These are phyloP conservation scores for Lordiphosa collinella DNA, from an alignment of 1,140 invertebrate species.

Conservation along the genomic window DNA sequence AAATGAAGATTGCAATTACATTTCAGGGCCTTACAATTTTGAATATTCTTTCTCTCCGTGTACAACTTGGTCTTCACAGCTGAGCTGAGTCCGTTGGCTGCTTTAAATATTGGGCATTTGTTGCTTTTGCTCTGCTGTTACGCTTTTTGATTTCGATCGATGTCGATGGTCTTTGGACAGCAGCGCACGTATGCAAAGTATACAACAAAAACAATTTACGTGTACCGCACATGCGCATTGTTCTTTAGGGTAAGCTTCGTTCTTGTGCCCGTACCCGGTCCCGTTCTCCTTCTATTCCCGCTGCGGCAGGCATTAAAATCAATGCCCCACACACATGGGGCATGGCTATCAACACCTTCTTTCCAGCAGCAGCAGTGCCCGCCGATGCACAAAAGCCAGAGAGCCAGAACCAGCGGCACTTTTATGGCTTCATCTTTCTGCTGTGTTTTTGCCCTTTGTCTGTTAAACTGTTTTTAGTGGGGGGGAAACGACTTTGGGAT, in stretches of 20 bases:
- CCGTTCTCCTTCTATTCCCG: not conserved
- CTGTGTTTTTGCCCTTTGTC: conserved; percentile 1
- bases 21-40: no score
- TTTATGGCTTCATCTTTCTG: conserved; percentile 62
- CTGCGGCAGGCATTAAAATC: conserved; percentile 35
- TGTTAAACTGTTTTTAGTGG: conserved; percentile 8
- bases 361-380: conserved; percentile 28
- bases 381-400: conserved; percentile 49
- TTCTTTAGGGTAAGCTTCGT: conserved; percentile 23
- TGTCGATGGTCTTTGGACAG: conserved; percentile 57
- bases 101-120: conserved; percentile 66
- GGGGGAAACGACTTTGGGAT: conserved; percentile 1
- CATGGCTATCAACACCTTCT: conserved; percentile 62
- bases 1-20: no score
- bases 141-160: conserved; percentile 75
- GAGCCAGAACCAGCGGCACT: conserved; percentile 56
- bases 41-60: conserved; percentile 2
- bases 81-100: conserved; percentile 40
- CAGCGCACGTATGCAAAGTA: conserved; percentile 3
- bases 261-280: not conserved
- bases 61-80: conserved; percentile 54
- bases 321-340: conserved; percentile 28
- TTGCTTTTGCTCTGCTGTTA: conserved; percentile 55
- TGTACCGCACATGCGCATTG: conserved; percentile 66
- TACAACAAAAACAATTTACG: conserved; percentile 47